Base-by-base conservation (phyloP, 2,113 vertebrate genomes). In the Cebus imitator region DNA sequence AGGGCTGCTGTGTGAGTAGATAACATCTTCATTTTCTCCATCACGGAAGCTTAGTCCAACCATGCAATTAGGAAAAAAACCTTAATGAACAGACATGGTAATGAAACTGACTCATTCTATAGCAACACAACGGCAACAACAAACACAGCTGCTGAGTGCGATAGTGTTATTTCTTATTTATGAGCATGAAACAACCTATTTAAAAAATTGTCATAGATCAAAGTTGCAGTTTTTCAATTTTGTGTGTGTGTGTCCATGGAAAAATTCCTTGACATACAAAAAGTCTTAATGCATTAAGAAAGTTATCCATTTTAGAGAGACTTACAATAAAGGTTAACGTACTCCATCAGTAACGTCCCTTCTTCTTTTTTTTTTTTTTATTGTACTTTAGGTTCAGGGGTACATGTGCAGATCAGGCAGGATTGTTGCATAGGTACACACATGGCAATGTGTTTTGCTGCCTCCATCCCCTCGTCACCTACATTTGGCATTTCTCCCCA, bases 31-130 rank as follows among this genome's bases (percentile, higher is more conserved):
- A 57, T 66, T 25, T n/a, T 50, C n/a, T 25, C 37, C 80, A 91
- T 96, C 82, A 43, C 21, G 86, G 96, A 95, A 96, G 90, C 96
- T 90, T 80, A 95, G 83, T 20, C 86, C 87, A 82, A 61, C 35
- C 35, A 89, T 79, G 55, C 84, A 91, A 95, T 96, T 85, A 89
- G 82, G 48, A 68, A 70, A 27, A 50, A 87, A 97, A 96, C 75
- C 52, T n/a, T 91, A 97, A 98, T 84, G 94, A 98, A 94, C 87
- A 11, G 23, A 37, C 16, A 27, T 1, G 0, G 23, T 94, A 94
- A 97, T 90, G 94, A 98, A 90, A 85, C 6, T 9, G 45, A 90
- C 91, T 97, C 96, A 55, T 83, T 43, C 96, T 35, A 25, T 8
- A 70, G 93, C 70, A 32, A 45, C 45, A 78, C 52, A 35, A 7